These are phyloP conservation scores for Aphelinus certus DNA, from an alignment of 1,140 invertebrate species.

Conservation along the genomic window DNA sequence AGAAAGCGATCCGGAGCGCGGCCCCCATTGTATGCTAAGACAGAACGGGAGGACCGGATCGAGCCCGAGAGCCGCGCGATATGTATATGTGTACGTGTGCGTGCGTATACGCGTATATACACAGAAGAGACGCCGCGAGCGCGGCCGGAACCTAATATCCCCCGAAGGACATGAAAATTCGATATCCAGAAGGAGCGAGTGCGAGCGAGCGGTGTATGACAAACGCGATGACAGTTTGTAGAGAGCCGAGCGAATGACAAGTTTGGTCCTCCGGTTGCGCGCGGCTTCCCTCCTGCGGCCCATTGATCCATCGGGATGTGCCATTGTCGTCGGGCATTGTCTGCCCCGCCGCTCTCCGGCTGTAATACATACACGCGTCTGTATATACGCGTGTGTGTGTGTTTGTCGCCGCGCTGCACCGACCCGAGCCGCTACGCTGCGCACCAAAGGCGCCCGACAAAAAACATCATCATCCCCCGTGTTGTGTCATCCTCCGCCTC, in stretches of 20 bases:
- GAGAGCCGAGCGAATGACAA: conserved; percentile 27
- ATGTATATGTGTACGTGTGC: not conserved
- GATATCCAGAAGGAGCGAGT: conserved; percentile 22
- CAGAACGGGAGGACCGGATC: not conserved
- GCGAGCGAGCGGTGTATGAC: conserved; percentile 24
- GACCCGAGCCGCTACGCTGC: not conserved
- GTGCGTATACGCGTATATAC: too few species aligned
- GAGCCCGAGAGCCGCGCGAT: not conserved
- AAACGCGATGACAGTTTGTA: conserved; percentile 42
- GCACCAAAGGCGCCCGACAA: not conserved
- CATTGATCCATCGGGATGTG: conserved; percentile 32
- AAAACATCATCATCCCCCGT: conserved; percentile 10
- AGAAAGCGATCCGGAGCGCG: not conserved
- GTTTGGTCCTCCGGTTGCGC: conserved; percentile 17
- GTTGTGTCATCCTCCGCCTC: not conserved
- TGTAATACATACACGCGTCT: too few species aligned
- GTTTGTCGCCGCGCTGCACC: not conserved
- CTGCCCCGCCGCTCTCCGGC: not conserved
- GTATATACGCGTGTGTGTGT: not conserved
- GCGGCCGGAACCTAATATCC: conserved; percentile 38
- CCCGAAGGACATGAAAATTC: conserved; percentile 41
- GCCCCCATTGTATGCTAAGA: conserved; percentile 41
- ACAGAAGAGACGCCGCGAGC: conserved; percentile 4
- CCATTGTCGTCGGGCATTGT: conserved; percentile 37
- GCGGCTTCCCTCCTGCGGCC: conserved; percentile 12